Percentiles rank a stretch among this genome's conserved stretches.
phyloP scores from a whole-genome alignment of 2,113 vertebrate species.

The Zosterops lateralis region DNA sequence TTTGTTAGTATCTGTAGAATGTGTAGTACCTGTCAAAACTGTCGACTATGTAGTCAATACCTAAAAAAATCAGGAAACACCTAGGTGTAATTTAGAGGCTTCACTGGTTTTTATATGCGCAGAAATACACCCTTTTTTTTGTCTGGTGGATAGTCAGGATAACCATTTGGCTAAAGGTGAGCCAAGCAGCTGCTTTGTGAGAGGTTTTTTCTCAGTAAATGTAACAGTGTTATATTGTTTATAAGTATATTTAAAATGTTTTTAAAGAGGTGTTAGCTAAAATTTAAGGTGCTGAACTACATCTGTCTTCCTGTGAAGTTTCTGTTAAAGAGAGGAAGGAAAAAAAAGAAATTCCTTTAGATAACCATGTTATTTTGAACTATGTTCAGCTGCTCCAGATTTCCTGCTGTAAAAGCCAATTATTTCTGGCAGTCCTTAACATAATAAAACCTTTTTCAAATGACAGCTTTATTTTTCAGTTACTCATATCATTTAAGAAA shows the following conservation, averaged over 20 bases:
- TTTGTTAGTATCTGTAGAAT: background rate
- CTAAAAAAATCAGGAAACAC: background rate
- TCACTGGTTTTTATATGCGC: background rate
- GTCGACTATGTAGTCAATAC: background rate
- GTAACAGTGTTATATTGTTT: background rate
- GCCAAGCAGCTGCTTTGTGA: background rate
- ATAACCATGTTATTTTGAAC: background rate
- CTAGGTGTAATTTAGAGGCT: rapidly evolving
- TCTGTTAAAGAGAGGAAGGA: background rate
- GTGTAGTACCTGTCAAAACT: background rate
- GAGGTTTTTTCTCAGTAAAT: background rate
- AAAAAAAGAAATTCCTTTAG: constrained; percentile 4
- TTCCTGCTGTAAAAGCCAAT: background rate
- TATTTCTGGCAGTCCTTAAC: constrained; percentile 13
- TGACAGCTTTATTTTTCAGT: constrained; percentile 20
- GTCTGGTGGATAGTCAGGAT: background rate
- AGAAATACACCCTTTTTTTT: background rate
- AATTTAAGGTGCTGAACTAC: background rate
- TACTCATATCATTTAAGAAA: background rate
- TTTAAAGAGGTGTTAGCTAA: background rate
- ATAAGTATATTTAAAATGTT: background rate
- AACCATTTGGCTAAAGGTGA: background rate
- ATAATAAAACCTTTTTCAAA: background rate
- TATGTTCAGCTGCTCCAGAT: constrained; percentile 7
- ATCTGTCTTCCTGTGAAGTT: background rate